Conservation (phyloP, 1,140 invertebrate species). For the Dinoponera quadriceps region DNA sequence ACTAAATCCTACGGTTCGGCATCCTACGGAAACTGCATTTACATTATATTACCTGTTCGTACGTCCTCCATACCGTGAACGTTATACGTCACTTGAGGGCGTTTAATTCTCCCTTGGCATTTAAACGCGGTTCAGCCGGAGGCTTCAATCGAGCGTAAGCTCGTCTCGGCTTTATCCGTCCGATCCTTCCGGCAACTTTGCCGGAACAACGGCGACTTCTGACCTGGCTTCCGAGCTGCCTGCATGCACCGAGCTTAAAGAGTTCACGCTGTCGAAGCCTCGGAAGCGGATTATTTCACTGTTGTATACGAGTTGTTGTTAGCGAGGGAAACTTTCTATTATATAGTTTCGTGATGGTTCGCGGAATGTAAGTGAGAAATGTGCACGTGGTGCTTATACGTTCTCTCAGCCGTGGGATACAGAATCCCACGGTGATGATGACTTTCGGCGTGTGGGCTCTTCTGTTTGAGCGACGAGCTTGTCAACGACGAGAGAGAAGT, state of each 20-base stretch:
- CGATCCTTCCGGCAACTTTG: constrained; percentile 20
- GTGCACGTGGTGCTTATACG: no score
- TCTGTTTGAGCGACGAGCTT: background rate
- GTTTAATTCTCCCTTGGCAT: no score
- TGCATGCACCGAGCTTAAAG: background rate
- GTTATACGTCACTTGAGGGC: no score
- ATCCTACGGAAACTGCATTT: no score
- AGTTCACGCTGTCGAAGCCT: constrained; percentile 5
- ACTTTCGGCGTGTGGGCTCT: background rate
- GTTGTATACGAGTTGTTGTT: constrained; percentile 19
- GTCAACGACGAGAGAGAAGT: background rate
- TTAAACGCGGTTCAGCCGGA: no score
- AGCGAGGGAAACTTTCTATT: constrained; percentile 13
- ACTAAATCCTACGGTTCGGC: no score
- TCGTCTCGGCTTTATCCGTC: background rate
- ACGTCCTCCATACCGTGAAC: no score
- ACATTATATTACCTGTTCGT: no score
- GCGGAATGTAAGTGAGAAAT: background rate
- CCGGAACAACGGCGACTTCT: background rate
- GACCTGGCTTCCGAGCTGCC: background rate
- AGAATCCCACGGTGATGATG: background rate
- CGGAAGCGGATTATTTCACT: constrained; percentile 15
- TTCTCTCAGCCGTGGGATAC: background rate
- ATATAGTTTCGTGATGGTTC: constrained; percentile 33
- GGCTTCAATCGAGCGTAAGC: background rate